A percentile compares a stretch with the other conserved stretches of the same genome.
These are phyloP conservation scores for Coranthus polyacanthus DNA, from an alignment of 2,797 vertebrate genomes.

Conservation along the genomic window DNA sequence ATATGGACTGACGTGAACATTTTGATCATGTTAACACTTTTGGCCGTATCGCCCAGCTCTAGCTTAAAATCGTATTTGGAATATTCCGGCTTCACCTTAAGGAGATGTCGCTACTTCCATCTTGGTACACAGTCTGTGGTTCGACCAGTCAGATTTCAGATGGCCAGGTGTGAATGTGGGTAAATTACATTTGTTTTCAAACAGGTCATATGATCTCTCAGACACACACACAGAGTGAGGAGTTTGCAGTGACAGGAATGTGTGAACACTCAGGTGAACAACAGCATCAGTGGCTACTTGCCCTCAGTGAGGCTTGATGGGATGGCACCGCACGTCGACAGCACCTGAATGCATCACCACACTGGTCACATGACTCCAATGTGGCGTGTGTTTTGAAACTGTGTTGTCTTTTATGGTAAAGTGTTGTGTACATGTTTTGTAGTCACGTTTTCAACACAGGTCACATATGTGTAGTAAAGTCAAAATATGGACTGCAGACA, in stretches of 20 bases:
- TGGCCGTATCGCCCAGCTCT: no score
- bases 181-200: neutral
- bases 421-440: neutral
- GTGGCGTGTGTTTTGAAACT: no score
- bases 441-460: no score
- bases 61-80: no score
- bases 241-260: conserved; percentile 72
- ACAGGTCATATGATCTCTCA: conserved; percentile 48
- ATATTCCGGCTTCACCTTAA: no score
- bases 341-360: conserved; percentile 42
- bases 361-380: conserved; percentile 27
- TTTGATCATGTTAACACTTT: no score
- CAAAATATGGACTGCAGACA: no score
- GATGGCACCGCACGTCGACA: neutral
- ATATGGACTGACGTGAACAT: no score
- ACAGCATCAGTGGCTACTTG: conserved; percentile 83
- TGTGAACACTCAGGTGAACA: conserved; percentile 77
- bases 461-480: no score
- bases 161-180: neutral
- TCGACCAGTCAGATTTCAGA: neutral
- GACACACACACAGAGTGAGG: conserved; percentile 15
- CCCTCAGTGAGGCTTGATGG: conserved; percentile 54
- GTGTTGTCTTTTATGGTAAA: neutral
- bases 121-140: no score
- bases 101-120: no score